Evolutionary conservation across 1,140 invertebrate species (phyloP).

Genomic region (Zaprionus nigranus): DNA sequence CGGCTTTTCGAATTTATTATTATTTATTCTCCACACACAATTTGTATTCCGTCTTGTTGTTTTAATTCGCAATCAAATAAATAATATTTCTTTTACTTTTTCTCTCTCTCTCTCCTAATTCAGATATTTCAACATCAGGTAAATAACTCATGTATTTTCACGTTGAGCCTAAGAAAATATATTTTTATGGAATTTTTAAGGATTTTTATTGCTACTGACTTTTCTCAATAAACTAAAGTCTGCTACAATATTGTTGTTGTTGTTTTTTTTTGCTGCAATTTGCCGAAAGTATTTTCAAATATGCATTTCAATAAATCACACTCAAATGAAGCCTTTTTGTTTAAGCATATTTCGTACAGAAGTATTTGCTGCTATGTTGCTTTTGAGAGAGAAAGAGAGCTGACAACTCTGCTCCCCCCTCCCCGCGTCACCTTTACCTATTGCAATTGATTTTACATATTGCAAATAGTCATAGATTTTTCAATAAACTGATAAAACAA

Average conservation of each 20-base stretch:
- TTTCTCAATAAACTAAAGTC: neutral
- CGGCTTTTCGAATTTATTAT: neutral
- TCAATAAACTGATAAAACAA: constrained; percentile 36
- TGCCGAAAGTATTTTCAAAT: constrained; percentile 63
- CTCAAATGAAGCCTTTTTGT: constrained; percentile 68
- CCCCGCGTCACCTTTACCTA: neutral
- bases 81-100: constrained; percentile 1
- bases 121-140: constrained; percentile 32
- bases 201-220: constrained; percentile 1
- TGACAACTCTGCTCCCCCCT: neutral
- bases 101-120: neutral
- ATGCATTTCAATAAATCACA: constrained; percentile 69
- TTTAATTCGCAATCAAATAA: constrained; percentile 16
- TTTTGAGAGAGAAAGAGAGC: neutral
- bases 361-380: constrained; percentile 28
- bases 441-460: constrained; percentile 70
- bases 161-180: neutral
- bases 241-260: neutral
- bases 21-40: neutral
- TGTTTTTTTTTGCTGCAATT: constrained; percentile 49
- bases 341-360: constrained; percentile 48
- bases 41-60: neutral
- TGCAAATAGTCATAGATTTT: constrained; percentile 55
- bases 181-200: neutral
- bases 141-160: constrained; percentile 33